phyloP scores from a whole-genome alignment of 1,140 invertebrate genomes.

The Brachionus asplanchnoidis region DNA sequence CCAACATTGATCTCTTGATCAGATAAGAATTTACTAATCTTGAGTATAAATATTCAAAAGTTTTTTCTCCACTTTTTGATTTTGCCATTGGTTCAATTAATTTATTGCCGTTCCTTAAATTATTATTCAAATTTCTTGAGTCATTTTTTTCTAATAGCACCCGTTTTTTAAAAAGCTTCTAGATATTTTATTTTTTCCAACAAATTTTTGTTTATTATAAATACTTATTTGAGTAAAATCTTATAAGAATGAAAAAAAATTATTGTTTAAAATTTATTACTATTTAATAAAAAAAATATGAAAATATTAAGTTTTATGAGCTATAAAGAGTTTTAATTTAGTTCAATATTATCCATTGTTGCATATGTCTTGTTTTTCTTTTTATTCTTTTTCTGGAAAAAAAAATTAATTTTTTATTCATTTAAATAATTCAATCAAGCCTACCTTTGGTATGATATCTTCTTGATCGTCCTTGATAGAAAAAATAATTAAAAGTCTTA shows the following conservation, averaged over 20 bases:
- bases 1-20: too few relatives aligned
- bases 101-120: too few relatives aligned
- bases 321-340: not conserved
- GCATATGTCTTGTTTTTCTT: slow-evolving; percentile 1
- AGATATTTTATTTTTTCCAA: too few relatives aligned
- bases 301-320: not conserved
- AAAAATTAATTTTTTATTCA: not conserved
- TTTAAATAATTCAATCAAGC: not conserved
- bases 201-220: too few relatives aligned
- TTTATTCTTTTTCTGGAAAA: slow-evolving; percentile 16
- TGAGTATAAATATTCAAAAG: too few relatives aligned
- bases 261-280: not conserved
- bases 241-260: not conserved
- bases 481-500: not conserved
- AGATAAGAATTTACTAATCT: too few relatives aligned
- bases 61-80: too few relatives aligned
- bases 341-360: slow-evolving; percentile 9
- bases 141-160: too few relatives aligned
- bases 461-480: not conserved
- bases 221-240: too few relatives aligned
- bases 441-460: not conserved
- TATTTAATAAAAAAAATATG: not conserved
- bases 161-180: too few relatives aligned
- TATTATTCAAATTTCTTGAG: too few relatives aligned
- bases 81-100: too few relatives aligned